phyloP scores from a whole-genome alignment of 2,888 invertebrate genomes.

The Falcaria lacertinaria region DNA sequence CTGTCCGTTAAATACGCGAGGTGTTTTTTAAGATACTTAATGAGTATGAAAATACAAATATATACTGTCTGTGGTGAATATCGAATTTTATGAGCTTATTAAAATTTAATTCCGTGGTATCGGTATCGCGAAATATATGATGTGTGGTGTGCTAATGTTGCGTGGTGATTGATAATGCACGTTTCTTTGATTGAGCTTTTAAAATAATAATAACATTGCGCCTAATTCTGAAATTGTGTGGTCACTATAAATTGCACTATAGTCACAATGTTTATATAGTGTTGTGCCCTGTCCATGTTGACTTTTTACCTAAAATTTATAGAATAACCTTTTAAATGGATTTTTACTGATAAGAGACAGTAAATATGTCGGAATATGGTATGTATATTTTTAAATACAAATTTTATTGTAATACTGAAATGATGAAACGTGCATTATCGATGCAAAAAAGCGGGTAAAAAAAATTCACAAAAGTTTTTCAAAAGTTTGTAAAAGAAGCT shows the following conservation, averaged over 20 bases:
- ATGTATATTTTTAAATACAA: no score
- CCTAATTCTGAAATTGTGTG: no score
- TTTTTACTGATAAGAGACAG: no score
- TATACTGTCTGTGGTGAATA: slow-evolving; percentile 75
- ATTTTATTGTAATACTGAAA: no score
- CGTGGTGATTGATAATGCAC: slow-evolving; percentile 54
- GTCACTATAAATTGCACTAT: no score
- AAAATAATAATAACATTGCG: no score
- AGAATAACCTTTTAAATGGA: no score
- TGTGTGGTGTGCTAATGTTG: slow-evolving; percentile 39
- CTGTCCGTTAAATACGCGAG: slow-evolving; percentile 63
- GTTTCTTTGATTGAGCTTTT: slow-evolving; percentile 32
- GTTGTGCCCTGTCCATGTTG: no score
- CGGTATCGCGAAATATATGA: slow-evolving; percentile 38
- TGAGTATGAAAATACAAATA: slow-evolving; percentile 47
- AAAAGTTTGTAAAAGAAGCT: slow-evolving; percentile 38
- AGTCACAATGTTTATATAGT: no score
- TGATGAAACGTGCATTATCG: slow-evolving; percentile 50
- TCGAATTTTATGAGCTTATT: slow-evolving; percentile 79
- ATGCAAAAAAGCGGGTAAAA: slow-evolving; percentile 29
- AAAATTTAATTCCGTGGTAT: slow-evolving; percentile 68
- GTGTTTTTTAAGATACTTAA: slow-evolving; percentile 65
- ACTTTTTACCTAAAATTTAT: no score
- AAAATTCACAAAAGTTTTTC: slow-evolving; percentile 26
- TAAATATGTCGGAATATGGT: no score